phyloP scores from a whole-genome alignment of 2,113 vertebrate species.

The Callipepla squamata region DNA sequence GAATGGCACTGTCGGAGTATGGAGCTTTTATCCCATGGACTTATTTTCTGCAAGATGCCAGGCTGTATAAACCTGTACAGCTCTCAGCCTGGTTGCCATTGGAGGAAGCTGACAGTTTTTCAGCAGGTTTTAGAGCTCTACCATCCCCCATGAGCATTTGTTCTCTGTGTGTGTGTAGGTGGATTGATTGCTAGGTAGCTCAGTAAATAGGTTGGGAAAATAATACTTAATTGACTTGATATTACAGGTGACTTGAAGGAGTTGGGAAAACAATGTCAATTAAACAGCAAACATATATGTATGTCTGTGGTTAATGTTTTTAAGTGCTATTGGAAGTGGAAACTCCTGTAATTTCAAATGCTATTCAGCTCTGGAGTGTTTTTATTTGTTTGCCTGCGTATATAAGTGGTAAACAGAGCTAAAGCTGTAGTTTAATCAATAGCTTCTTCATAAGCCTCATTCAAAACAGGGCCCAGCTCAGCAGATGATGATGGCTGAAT shows the following conservation, averaged over 20 bases:
- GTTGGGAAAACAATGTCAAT: slow-evolving; percentile 75
- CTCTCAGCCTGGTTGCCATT: slow-evolving; percentile 54
- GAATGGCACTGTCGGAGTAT: slow-evolving; percentile 31
- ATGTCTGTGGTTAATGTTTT: slow-evolving; percentile 35
- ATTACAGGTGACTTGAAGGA: slow-evolving; percentile 71
- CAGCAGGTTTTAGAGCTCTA: slow-evolving; percentile 49
- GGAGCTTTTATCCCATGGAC: slow-evolving; percentile 66
- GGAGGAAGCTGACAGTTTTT: slow-evolving; percentile 62
- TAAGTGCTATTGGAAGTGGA: slow-evolving; percentile 48
- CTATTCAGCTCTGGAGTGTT: neutral
- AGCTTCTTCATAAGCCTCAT: slow-evolving; percentile 31
- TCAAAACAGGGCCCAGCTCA: neutral
- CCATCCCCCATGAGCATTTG: slow-evolving; percentile 56
- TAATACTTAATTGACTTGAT: slow-evolving; percentile 76
- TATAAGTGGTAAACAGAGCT: neutral
- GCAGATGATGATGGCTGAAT: slow-evolving; percentile 44
- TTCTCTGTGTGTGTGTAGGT: slow-evolving; percentile 57
- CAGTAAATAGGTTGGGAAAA: slow-evolving; percentile 75
- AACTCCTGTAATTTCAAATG: slow-evolving; percentile 43
- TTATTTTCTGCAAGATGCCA: slow-evolving; percentile 69
- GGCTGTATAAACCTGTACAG: slow-evolving; percentile 71
- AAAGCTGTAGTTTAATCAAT: slow-evolving; percentile 44
- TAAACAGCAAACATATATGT: slow-evolving; percentile 48
- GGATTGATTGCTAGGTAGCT: slow-evolving; percentile 73
- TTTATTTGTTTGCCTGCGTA: slow-evolving; percentile 50